Conservation (phyloP, 2,797 vertebrate genomes). For the Gymnothorax reevesii region DNA sequence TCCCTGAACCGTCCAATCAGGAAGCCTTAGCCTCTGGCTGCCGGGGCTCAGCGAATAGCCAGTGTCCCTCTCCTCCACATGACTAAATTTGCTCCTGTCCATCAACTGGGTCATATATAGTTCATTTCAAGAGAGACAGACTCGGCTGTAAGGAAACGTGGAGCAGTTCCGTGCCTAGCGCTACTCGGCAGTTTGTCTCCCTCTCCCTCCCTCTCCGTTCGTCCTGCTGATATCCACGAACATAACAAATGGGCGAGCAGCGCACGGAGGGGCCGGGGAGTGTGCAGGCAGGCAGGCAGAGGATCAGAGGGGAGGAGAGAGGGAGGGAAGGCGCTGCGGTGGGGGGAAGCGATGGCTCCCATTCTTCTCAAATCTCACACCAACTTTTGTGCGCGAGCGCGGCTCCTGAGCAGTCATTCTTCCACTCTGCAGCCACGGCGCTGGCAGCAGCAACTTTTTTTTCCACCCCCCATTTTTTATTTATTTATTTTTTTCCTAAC, state of each 20-base stretch:
- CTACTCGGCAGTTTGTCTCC: conserved; percentile 45
- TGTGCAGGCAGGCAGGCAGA: conserved; percentile 53
- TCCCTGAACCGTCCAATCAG: conserved; percentile 78
- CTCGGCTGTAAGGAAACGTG: conserved; percentile 77
- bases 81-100: conserved; percentile 86
- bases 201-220: conserved; percentile 26
- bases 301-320: conserved; percentile 44
- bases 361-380: conserved; percentile 60
- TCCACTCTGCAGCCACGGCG: conserved; percentile 29
- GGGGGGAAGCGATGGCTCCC: conserved; percentile 44
- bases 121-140: conserved; percentile 82
- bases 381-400: conserved; percentile 56
- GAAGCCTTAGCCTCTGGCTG: conserved; percentile 63
- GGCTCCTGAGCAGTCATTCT: conserved; percentile 60
- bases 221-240: conserved; percentile 67
- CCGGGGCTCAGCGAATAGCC: conserved; percentile 74
- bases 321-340: conserved; percentile 13
- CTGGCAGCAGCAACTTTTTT: conserved; percentile 66
- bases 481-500: background rate
- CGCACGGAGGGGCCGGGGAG: conserved; percentile 61
- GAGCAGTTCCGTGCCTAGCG: conserved; percentile 79
- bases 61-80: conserved; percentile 71
- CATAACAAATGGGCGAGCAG: conserved; percentile 66
- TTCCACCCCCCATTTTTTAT: conserved; percentile 11
- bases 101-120: conserved; percentile 93